Base-by-base conservation (phyloP, 2,113 vertebrate species). In the Empidonax traillii region DNA sequence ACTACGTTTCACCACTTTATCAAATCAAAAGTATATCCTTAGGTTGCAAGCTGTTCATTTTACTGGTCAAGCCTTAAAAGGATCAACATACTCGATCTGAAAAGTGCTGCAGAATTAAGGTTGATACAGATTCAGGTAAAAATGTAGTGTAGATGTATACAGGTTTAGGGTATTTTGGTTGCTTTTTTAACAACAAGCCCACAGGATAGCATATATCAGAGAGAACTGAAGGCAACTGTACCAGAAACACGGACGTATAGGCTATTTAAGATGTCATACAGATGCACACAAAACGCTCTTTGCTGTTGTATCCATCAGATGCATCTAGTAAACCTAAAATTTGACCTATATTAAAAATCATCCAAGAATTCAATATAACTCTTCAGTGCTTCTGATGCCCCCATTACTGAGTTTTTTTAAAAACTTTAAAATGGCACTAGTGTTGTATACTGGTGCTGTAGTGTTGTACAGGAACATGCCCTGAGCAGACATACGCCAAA, bases 301-400 rank as follows among this genome's bases (percentile, higher is more conserved):
- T 59, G 52, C 39, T 86, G 33, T 4, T 84, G 56, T 49, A 95
- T 37, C 37, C 68, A 65, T 52, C 47, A 80, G 49, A 73, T 21
- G 43, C 44, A 72, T n/a, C 30, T 65, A 81, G 37, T 51, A 90
- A 93, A 80, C 21, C 22, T 71, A 76, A 69, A 58, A 56, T 53
- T 4, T 96, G 90, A 95, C 93, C 96, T 95, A 62, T 65, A 47
- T 65, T 86, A 61, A 81, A 84, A 92, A 81, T 75, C 21, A 80
- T 53, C 37, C 47, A 61, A 90, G 72, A 90, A 89, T 74, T 80
- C 47, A 75, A 12, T 51, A 13, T 11, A 67, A 52, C 39, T 75
- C 84, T 80, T 71, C 14, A 17, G 46, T 14, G 5, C 22, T 49
- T 87, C 44, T 10, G 23, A 75, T 1, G 3, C 76, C 49, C 59